Evolutionary conservation across 2,113 vertebrate species (phyloP), one percentile per base, ranked within the genome.

Genomic region (Catharus bicknelli): DNA sequence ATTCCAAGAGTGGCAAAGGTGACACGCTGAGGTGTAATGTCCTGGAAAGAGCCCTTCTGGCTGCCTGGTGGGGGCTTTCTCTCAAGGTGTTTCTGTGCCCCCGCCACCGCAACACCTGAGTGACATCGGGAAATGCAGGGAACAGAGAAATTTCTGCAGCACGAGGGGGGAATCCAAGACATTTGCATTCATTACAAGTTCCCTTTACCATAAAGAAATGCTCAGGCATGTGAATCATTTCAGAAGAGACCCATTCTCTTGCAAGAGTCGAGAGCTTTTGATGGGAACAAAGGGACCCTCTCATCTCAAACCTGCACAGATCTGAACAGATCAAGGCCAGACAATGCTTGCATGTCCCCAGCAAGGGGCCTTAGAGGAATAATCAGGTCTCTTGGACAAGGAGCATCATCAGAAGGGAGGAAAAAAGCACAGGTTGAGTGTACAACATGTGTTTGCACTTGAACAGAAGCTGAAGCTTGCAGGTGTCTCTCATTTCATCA

Each of bases 11-110:
- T 15, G 58, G 94, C 66, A 85, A 89, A 94, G 93, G 89, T 91
- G 89, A 80, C 50, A 64, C 1, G 4, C 11, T 93, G 63, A 53
- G 91, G 67, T 74, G 90, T 83, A 88, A 88, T 88, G 86, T 90
- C 78, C 69, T 91, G 89, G 93, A 94, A 96, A 94, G 78, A 77
- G 74, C 47, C 94, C 89, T 92, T 96, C 95, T 96, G 88, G 32
- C 58, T 84, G 86, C 50, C 38, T 66, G 54, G 67, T 19, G 54
- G 81, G 58, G 67, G 70, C 18, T 79, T 43, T 30, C 22, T 81
- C 68, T 87, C n/a, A n/a, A 76, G 67, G 58, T 64, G 19, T 82
- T 90, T 85, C 50, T 89, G 18, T 79, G 58, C 34, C 77, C 69
- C 21, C 1, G 13, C 15, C 42, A 5, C 27, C 0, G 0, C 27